A percentile compares a stretch with the other conserved stretches of the same genome.
Conservation (phyloP, 2,797 vertebrate species). For the Spinus pinus region DNA sequence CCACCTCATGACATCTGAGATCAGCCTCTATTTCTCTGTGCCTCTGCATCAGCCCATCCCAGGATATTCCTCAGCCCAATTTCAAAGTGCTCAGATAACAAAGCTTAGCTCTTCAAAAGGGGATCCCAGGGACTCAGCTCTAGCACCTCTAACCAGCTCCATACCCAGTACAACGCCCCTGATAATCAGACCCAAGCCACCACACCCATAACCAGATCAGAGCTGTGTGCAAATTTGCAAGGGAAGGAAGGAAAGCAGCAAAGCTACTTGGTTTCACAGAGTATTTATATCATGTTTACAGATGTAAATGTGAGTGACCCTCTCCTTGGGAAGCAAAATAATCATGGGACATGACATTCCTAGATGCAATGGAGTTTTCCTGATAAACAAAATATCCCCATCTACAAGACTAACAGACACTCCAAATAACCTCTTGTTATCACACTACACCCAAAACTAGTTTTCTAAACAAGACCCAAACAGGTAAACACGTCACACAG, state of each 20-base stretch:
- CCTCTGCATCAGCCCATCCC: neutral
- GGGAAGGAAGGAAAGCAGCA: neutral
- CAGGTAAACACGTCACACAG: neutral
- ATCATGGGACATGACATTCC: neutral
- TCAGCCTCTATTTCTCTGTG: neutral
- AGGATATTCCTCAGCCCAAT: neutral
- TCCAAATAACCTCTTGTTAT: neutral
- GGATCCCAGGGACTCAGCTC: neutral
- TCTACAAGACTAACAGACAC: neutral
- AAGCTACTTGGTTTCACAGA: neutral
- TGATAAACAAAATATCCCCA: neutral
- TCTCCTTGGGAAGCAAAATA: neutral
- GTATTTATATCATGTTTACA: neutral
- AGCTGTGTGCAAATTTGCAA: accelerated
- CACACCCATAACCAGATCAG: neutral
- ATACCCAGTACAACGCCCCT: neutral
- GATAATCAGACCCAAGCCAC: neutral
- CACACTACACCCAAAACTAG: neutral
- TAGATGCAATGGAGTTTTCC: neutral
- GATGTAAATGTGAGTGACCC: neutral
- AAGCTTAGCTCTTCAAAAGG: neutral
- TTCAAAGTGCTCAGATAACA: neutral
- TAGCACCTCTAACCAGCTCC: neutral
- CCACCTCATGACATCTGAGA: neutral
- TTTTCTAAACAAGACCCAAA: neutral